Percentiles rank a stretch among this genome's conserved stretches.
phyloP scores from a whole-genome alignment of 2,888 invertebrate genomes.

The Chloroclysta siterata region DNA sequence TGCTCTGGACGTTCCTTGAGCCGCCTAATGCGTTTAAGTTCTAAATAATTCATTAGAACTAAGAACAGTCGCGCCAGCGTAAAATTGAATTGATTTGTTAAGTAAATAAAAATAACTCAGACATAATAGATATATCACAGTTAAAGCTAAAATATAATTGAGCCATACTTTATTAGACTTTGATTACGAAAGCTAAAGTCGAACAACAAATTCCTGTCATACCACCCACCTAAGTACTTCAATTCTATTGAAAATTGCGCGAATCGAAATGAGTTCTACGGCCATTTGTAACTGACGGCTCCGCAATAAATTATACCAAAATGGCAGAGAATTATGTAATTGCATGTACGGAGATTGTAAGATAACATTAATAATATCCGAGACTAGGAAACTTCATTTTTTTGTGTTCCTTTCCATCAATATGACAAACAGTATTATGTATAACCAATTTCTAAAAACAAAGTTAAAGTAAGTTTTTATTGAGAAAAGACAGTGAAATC shows the following conservation, averaged over 20 bases:
- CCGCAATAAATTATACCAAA: slow-evolving; percentile 36
- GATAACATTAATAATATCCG: slow-evolving; percentile 2
- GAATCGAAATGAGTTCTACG: slow-evolving; percentile 26
- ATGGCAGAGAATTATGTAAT: slow-evolving; percentile 33
- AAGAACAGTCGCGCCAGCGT: not conserved
- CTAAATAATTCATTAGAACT: too few relatives aligned
- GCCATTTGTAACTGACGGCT: slow-evolving; percentile 39
- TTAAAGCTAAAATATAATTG: slow-evolving; percentile 13
- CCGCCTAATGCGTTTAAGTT: too few relatives aligned
- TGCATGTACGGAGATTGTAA: slow-evolving; percentile 21
- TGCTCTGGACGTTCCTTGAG: too few relatives aligned
- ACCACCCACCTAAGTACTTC: slow-evolving; percentile 28
- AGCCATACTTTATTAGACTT: slow-evolving; percentile 26
- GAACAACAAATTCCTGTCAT: slow-evolving; percentile 30
- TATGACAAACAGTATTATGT: too few relatives aligned
- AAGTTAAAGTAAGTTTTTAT: too few relatives aligned
- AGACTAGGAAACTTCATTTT: not conserved
- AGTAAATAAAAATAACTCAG: not conserved
- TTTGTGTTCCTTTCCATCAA: too few relatives aligned
- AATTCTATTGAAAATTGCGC: slow-evolving; percentile 32
- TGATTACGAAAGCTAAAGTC: slow-evolving; percentile 20
- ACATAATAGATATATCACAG: slow-evolving; percentile 16
- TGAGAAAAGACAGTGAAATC: too few relatives aligned
- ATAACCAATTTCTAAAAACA: too few relatives aligned
- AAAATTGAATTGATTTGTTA: not conserved